phyloP scores from a whole-genome alignment of 53 echinoderm and acorn worm genomes.

The Temnopleurus reevesii region DNA sequence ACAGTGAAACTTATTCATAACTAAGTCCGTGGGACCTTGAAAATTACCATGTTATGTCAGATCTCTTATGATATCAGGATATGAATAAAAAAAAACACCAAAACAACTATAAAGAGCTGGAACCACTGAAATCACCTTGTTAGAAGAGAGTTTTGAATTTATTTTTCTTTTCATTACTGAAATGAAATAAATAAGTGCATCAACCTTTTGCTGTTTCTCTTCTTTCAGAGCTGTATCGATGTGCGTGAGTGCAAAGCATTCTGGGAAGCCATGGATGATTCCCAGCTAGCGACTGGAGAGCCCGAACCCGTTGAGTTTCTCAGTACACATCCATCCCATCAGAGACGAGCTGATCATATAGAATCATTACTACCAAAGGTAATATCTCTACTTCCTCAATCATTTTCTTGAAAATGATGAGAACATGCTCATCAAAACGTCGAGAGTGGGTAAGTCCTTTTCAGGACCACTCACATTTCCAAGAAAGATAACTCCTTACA shows the following conservation, averaged over 20 bases:
- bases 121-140: too few relatives aligned
- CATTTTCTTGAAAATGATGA: too few relatives aligned
- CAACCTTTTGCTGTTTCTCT: not conserved
- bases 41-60: too few relatives aligned
- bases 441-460: not conserved
- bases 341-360: conserved; percentile 78
- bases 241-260: conserved; percentile 90
- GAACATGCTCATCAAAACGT: too few relatives aligned
- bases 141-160: too few relatives aligned
- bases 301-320: conserved; percentile 72
- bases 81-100: too few relatives aligned
- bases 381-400: not conserved
- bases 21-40: too few relatives aligned
- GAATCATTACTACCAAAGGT: conserved; percentile 74
- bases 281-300: conserved; percentile 59
- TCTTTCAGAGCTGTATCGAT: conserved; percentile 86
- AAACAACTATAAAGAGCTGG: too few relatives aligned
- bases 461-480: not conserved
- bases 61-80: too few relatives aligned
- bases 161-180: too few relatives aligned
- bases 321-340: conserved; percentile 91
- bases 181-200: not conserved
- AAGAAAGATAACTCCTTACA: too few relatives aligned
- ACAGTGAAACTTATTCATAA: too few relatives aligned
- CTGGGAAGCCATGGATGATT: conserved; percentile 83